Evolutionary conservation across 2,797 vertebrate species (phyloP).

Genomic region (Pogonophryne albipinna): DNA sequence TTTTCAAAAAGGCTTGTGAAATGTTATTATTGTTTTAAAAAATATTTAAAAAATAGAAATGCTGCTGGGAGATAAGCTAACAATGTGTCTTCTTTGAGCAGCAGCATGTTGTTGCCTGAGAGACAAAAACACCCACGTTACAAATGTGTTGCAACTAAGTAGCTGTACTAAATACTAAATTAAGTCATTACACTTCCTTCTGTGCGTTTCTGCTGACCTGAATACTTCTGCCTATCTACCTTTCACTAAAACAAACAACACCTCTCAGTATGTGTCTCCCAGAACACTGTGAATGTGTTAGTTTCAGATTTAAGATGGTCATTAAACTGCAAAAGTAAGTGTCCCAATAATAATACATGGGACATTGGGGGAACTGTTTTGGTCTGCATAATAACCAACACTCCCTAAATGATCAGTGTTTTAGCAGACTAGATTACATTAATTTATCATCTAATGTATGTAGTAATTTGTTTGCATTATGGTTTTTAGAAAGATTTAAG

Average conservation of each 20-base stretch:
- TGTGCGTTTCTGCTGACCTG: conserved; percentile 5
- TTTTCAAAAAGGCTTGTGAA: neutral
- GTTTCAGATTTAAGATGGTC: neutral
- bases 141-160: conserved; percentile 3
- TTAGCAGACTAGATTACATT: neutral
- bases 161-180: neutral
- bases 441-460: neutral
- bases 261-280: neutral
- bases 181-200: neutral
- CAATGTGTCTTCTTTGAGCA: neutral
- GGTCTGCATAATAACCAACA: neutral
- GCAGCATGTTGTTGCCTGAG: conserved; percentile 14
- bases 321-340: neutral
- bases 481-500: neutral
- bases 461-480: neutral
- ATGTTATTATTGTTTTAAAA: neutral
- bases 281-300: neutral
- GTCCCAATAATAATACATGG: neutral
- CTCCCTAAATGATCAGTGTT: neutral
- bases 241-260: neutral
- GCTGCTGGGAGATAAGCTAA: neutral
- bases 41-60: no score
- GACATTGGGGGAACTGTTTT: neutral
- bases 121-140: neutral
- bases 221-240: neutral